phyloP scores from a whole-genome alignment of 2,113 vertebrate genomes.

The Mustela nigripes region DNA sequence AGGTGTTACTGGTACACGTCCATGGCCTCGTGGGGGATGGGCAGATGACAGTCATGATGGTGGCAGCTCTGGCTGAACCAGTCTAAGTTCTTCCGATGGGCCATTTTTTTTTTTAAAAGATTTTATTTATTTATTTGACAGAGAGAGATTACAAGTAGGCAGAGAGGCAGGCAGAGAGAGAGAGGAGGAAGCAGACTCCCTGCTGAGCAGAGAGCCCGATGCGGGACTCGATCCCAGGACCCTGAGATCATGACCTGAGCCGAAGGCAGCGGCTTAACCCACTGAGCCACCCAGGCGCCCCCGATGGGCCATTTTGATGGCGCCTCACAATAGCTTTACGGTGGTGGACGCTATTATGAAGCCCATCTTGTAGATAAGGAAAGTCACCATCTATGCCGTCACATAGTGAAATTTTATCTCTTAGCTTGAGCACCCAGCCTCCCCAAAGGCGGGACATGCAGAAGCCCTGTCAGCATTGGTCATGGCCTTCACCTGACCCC shows the following conservation, averaged over 20 bases:
- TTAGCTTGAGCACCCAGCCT: not conserved
- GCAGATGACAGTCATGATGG: rapidly evolving
- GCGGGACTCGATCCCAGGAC: too few species aligned
- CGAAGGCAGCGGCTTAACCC: too few species aligned
- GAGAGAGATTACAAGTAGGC: too few species aligned
- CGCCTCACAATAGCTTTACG: not conserved
- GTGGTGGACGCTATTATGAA: not conserved
- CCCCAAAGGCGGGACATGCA: not conserved
- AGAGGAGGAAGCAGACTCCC: too few species aligned
- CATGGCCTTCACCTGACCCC: not conserved
- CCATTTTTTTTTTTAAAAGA: too few species aligned
- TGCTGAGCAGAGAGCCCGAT: too few species aligned
- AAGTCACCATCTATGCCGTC: not conserved
- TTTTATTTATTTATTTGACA: too few species aligned
- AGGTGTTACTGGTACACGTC: not conserved
- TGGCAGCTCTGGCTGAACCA: rapidly evolving
- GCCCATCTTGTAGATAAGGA: not conserved
- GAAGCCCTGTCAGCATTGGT: not conserved
- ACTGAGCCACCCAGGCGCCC: too few species aligned
- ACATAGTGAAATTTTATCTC: not conserved
- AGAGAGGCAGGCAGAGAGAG: too few species aligned
- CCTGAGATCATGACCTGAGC: too few species aligned
- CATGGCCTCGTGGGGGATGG: rapidly evolving
- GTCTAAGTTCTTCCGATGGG: not conserved
- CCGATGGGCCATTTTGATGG: too few species aligned